phyloP scores from a whole-genome alignment of 2,888 invertebrate genomes.

The Entomobrya proxima region DNA sequence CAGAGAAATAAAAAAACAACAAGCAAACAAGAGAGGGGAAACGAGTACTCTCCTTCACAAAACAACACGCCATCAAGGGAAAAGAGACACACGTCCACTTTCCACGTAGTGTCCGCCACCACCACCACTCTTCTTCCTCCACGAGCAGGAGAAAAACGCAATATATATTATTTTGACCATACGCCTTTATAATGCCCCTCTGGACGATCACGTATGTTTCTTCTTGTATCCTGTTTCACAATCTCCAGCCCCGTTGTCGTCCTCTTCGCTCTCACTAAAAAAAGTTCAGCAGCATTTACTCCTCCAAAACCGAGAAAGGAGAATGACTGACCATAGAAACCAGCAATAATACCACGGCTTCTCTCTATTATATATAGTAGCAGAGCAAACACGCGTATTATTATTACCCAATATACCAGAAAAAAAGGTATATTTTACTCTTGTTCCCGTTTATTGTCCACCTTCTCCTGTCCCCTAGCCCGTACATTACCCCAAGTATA shows the following conservation, averaged over 20 bases:
- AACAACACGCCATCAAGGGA: conserved; percentile 32
- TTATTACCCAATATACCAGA: conserved; percentile 15
- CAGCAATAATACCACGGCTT: background rate
- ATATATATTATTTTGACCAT: background rate
- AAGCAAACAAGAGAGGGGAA: conserved; percentile 18
- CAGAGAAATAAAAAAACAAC: conserved; percentile 5
- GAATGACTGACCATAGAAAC: conserved; percentile 16
- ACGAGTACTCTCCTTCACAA: background rate
- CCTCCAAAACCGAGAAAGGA: background rate
- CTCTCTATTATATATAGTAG: background rate
- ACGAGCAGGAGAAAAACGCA: too few relatives aligned
- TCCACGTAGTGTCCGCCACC: background rate
- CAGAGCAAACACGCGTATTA: background rate
- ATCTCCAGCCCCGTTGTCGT: background rate
- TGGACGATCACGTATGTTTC: conserved; percentile 20
- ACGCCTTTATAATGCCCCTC: conserved; percentile 7
- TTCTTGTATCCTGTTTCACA: conserved; percentile 33
- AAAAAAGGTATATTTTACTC: background rate
- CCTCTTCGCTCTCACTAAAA: background rate
- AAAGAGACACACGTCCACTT: conserved; percentile 34
- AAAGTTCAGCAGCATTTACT: background rate
- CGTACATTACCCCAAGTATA: conserved; percentile 3
- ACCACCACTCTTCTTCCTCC: too few relatives aligned
- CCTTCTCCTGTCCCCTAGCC: background rate
- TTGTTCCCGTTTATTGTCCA: background rate